phyloP scores from a whole-genome alignment of 2,797 vertebrate genomes.

The Myotis vivesi region DNA sequence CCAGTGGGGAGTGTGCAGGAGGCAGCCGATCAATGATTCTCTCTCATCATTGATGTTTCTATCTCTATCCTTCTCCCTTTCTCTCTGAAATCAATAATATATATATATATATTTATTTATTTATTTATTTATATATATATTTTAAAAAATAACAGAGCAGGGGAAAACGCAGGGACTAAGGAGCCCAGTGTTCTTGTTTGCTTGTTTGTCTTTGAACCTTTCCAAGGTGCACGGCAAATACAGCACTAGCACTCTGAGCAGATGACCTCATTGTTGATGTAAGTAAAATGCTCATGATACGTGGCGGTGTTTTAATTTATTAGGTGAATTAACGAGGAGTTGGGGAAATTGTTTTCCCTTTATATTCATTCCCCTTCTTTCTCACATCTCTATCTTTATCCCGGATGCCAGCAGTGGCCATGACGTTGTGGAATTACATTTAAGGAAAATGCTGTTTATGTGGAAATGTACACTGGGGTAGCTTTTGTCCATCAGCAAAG shows the following conservation, averaged over 20 bases:
- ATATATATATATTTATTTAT: no score
- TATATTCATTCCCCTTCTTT: background rate
- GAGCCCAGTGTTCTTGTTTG: background rate
- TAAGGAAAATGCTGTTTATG: background rate
- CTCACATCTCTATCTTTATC: background rate
- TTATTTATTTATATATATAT: no score
- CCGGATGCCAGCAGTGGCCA: background rate
- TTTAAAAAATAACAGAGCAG: no score
- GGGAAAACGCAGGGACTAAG: background rate
- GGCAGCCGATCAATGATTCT: no score
- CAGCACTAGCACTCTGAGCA: background rate
- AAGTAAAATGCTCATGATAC: background rate
- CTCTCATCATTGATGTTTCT: no score
- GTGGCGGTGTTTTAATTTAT: background rate
- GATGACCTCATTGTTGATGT: background rate
- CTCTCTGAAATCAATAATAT: no score
- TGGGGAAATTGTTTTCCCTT: constrained; percentile 2
- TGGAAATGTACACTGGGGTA: background rate
- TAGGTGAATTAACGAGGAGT: background rate
- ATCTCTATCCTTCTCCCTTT: no score
- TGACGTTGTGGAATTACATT: background rate
- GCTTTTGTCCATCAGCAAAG: background rate
- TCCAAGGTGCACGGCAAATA: background rate
- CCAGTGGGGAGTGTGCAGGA: no score
- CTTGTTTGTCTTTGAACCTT: constrained; percentile 29